Conservation (phyloP, 2,113 vertebrate species). For the Silurus meridionalis region DNA sequence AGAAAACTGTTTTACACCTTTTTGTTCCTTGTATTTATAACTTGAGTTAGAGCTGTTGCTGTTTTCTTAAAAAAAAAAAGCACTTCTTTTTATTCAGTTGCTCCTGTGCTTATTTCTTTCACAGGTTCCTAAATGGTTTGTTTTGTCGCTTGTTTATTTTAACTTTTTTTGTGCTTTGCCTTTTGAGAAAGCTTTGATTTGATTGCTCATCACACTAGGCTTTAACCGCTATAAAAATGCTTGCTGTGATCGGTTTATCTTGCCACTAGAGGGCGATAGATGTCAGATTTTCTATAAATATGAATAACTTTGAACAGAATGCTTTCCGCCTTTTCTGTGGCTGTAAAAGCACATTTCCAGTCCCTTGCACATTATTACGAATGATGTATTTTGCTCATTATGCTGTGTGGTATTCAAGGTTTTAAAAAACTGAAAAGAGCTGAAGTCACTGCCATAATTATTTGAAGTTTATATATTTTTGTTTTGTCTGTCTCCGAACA, state of each 20-base stretch:
- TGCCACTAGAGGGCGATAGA: constrained; percentile 13
- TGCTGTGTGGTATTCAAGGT: constrained; percentile 28
- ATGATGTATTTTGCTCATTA: constrained; percentile 30
- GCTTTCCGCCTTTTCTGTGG: background rate
- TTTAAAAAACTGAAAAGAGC: background rate
- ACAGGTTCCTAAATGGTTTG: background rate
- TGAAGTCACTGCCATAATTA: constrained; percentile 44
- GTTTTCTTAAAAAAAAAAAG: background rate
- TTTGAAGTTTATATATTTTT: constrained; percentile 30
- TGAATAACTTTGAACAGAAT: background rate
- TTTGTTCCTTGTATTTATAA: background rate
- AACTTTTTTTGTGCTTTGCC: background rate
- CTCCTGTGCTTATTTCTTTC: background rate
- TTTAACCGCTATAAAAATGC: background rate
- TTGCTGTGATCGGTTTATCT: background rate
- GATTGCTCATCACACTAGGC: background rate
- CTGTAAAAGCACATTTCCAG: background rate
- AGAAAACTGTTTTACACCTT: background rate
- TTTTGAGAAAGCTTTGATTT: background rate
- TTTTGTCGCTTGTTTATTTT: background rate
- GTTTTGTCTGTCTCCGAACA: constrained; percentile 10
- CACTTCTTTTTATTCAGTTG: background rate
- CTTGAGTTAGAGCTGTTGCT: background rate
- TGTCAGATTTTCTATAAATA: background rate
- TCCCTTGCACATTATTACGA: constrained; percentile 6